phyloP scores from a whole-genome alignment of 2,888 invertebrate species.

The Criorhina ranunculi region DNA sequence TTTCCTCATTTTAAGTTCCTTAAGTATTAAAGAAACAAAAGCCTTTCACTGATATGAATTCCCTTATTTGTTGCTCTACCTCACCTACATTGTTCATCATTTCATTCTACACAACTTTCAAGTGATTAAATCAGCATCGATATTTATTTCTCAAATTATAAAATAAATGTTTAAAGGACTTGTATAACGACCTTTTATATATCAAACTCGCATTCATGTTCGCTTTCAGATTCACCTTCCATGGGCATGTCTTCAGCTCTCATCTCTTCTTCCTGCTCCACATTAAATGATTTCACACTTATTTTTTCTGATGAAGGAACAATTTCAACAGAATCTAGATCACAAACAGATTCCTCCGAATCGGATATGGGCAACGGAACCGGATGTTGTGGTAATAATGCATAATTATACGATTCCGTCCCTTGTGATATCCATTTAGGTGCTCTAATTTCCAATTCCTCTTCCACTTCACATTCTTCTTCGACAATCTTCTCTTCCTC shows the following conservation, averaged over 20 bases:
- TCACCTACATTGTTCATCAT: too few relatives aligned
- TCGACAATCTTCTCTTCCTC: conserved; percentile 36
- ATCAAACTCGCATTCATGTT: conserved; percentile 51
- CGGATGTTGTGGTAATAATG: conserved; percentile 89
- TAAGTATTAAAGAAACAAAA: too few relatives aligned
- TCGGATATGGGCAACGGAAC: conserved; percentile 88
- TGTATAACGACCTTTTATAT: background rate
- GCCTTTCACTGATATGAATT: background rate
- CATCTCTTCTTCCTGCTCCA: conserved; percentile 24
- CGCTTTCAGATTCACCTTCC: conserved; percentile 48
- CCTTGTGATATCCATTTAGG: conserved; percentile 89
- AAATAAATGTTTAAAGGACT: background rate
- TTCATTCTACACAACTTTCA: too few relatives aligned
- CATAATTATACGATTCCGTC: conserved; percentile 88
- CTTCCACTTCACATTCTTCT: conserved; percentile 56
- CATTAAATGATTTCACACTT: background rate
- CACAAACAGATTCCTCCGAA: conserved; percentile 84
- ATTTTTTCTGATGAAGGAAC: background rate
- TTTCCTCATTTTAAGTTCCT: too few relatives aligned
- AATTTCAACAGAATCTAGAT: conserved; percentile 35
- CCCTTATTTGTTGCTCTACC: background rate
- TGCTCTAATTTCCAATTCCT: conserved; percentile 83
- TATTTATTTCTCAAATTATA: background rate
- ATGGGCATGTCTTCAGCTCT: background rate
- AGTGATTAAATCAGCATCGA: too few relatives aligned